Evolutionary conservation across 1,140 invertebrate species (phyloP).

Genomic region (Phymorhynchus buccinoides): DNA sequence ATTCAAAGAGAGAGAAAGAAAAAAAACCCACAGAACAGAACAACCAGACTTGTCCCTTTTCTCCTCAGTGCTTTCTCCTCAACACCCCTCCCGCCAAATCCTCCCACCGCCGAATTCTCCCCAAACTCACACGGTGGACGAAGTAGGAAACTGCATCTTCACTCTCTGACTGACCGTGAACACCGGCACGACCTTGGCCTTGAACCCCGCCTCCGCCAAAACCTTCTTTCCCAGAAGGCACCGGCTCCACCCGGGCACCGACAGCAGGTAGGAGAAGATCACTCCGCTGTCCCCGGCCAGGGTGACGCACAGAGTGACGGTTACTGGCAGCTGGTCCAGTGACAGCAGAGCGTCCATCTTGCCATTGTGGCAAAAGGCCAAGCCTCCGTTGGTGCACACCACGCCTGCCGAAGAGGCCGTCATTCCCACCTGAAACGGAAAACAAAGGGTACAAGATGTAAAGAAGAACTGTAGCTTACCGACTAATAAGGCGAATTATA

Average conservation of each 20-base stretch:
- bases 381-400: slow-evolving; percentile 60
- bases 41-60: no score
- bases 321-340: slow-evolving; percentile 61
- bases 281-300: slow-evolving; percentile 53
- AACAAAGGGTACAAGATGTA: background rate
- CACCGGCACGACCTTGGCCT: slow-evolving; percentile 57
- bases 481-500: no score
- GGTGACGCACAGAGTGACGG: slow-evolving; percentile 58
- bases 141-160: slow-evolving; percentile 65
- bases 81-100: no score
- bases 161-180: slow-evolving; percentile 70
- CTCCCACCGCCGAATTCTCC: no score
- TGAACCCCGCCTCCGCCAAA: slow-evolving; percentile 46
- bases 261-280: slow-evolving; percentile 62
- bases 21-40: no score
- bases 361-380: slow-evolving; percentile 58
- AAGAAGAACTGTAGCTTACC: no score
- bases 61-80: no score
- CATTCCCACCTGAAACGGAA: slow-evolving; percentile 56
- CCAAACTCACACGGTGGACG: slow-evolving; percentile 27
- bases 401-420: slow-evolving; percentile 60
- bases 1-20: no score
- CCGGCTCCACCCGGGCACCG: slow-evolving; percentile 51
- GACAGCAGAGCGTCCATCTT: slow-evolving; percentile 58
- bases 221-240: slow-evolving; percentile 60